Percentiles rank a stretch among this genome's conserved stretches.
phyloP scores from a whole-genome alignment of 2,888 invertebrate genomes.

The Metopia argyrocephala region DNA sequence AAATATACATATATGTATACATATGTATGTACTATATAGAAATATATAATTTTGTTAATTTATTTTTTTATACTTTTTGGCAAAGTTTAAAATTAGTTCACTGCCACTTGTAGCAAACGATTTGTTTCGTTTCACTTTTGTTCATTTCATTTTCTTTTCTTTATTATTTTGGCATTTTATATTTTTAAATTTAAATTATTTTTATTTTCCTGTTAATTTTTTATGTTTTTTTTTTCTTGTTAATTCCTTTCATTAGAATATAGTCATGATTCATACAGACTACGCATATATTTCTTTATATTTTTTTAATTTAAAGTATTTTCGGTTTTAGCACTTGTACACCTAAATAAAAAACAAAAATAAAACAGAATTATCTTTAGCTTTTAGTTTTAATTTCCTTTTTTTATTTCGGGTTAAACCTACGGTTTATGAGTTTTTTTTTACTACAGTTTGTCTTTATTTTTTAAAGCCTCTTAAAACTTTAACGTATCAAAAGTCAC shows the following conservation, averaged over 20 bases:
- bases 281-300: conserved; percentile 46
- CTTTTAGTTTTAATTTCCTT: background rate
- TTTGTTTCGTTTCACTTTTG: conserved; percentile 51
- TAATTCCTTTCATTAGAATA: conserved; percentile 56
- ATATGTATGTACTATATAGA: conserved; percentile 40
- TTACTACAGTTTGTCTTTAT: conserved; percentile 34
- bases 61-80: conserved; percentile 50
- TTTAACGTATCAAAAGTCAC: too few species aligned
- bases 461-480: conserved; percentile 23
- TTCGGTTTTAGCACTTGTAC: conserved; percentile 35
- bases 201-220: conserved; percentile 46
- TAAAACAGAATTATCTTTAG: conserved; percentile 27
- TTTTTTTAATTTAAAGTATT: conserved; percentile 16
- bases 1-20: conserved; percentile 18
- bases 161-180: conserved; percentile 2
- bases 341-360: conserved; percentile 41
- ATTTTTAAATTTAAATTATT: conserved; percentile 13
- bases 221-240: conserved; percentile 39
- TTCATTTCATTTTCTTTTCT: too few species aligned
- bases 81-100: conserved; percentile 71
- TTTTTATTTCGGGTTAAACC: conserved; percentile 43
- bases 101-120: conserved; percentile 73
- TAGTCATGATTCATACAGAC: conserved; percentile 59
- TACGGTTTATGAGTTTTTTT: conserved; percentile 43
- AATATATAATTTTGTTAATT: conserved; percentile 32